A percentile compares a stretch with the other conserved stretches of the same genome.
These are phyloP conservation scores for Drosophila fulvimacula DNA, from an alignment of 2,888 invertebrate species.

Conservation along the genomic window DNA sequence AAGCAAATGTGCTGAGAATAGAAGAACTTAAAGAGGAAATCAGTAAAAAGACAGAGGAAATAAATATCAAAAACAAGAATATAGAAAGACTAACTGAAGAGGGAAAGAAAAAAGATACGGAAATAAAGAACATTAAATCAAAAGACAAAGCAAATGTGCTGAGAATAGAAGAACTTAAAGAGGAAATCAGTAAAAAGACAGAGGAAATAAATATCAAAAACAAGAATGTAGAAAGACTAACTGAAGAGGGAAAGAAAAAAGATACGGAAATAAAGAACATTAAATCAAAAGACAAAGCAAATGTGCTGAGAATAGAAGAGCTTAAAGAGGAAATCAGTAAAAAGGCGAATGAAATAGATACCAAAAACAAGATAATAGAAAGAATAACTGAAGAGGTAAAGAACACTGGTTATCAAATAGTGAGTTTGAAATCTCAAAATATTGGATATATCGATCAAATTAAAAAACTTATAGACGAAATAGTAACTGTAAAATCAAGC, in stretches of 20 bases:
- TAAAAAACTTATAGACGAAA: background rate
- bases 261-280: too few relatives aligned
- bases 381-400: background rate
- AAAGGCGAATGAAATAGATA: background rate
- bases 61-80: background rate
- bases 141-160: background rate
- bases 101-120: background rate
- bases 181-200: too few relatives aligned
- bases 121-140: too few relatives aligned
- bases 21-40: too few relatives aligned
- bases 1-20: too few relatives aligned
- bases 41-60: too few relatives aligned
- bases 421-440: background rate
- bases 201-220: background rate
- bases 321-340: background rate
- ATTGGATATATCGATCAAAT: background rate
- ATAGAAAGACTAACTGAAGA: background rate
- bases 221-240: background rate
- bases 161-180: background rate
- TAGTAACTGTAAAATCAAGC: background rate
- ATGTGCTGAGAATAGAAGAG: background rate
- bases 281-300: too few relatives aligned
- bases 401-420: background rate
- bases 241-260: too few relatives aligned
- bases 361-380: background rate